Base-by-base conservation (phyloP, 2,797 vertebrate genomes). In the Tolypeutes matacus region DNA sequence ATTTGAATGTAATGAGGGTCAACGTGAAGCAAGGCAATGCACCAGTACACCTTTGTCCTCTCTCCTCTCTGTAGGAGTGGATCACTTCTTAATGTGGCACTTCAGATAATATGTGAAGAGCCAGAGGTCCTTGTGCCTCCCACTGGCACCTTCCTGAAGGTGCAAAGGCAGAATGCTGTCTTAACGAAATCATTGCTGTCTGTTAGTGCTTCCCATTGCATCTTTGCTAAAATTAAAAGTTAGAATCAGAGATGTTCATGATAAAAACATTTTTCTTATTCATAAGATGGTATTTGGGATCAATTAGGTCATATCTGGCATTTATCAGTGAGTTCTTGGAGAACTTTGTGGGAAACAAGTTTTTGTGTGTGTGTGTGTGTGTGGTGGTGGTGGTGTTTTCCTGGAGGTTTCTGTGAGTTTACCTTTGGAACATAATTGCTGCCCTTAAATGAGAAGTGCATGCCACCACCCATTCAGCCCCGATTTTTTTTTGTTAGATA, bases 1-100 rank as follows among this genome's bases (percentile, higher is more conserved):
- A 88, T 73, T 82, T 93, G 34, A 72, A 36, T 56, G 23, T 65
- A 91, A 92, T 75, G 39, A 88, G 53, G 64, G 70, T 86, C 86
- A 91, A 70, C 25, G 58, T 72, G 60, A 94, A 92, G 56, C 29
- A 92, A 83, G 2, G 13, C 49, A 92, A 86, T 46, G 7, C 7
- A 31, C 25, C 12, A 91, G 60, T 51, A 10, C n/a, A 62, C 34
- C 11, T 53, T 78, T 78, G 25, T 84, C 31, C 5, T 84, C 2
- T 27, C 11, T 78, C 13, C 9, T 67, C 12, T 60, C 2, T 27
- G n/a, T 46, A 67, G 69, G 20, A 90, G 39, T 42, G 6, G 39
- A 60, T 77, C 15, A 81, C 42, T 65, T 81, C 77, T 64, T 75
- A 58, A 77, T 39, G 20, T 62, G 18, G 9, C 17, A 51, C n/a